Evolutionary conservation across 2,797 vertebrate genomes (phyloP).

Genomic region (Diplodus puntazzo): DNA sequence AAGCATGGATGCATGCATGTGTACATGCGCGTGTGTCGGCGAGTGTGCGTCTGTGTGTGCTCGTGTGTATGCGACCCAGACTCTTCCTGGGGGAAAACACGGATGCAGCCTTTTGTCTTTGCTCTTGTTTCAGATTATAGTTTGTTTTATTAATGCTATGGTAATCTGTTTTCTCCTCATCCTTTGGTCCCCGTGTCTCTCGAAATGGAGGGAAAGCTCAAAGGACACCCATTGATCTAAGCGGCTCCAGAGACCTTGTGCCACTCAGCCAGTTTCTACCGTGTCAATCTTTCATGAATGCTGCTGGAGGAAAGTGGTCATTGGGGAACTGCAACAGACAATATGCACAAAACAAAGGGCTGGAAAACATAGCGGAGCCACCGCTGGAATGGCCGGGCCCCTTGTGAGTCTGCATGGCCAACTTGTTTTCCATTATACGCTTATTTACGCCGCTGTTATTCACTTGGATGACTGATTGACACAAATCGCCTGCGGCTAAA

Average conservation of each 20-base stretch:
- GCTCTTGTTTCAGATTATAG: conserved; percentile 80
- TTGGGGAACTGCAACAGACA: conserved; percentile 67
- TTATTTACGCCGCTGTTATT: conserved; percentile 55
- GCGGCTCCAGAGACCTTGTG: conserved; percentile 70
- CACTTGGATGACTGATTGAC: conserved; percentile 50
- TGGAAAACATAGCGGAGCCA: conserved; percentile 39
- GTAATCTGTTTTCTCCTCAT: conserved; percentile 75
- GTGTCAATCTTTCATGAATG: conserved; percentile 79
- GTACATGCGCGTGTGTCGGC: conserved; percentile 23
- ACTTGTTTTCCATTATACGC: conserved; percentile 65
- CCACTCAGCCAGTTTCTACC: conserved; percentile 73
- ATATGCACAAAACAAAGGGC: conserved; percentile 66
- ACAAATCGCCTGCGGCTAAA: conserved; percentile 48
- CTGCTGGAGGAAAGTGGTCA: conserved; percentile 67
- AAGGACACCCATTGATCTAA: conserved; percentile 77
- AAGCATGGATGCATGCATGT: conserved; percentile 68
- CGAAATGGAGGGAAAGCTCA: conserved; percentile 64
- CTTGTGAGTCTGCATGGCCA: conserved; percentile 36
- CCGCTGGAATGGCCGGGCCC: conserved; percentile 25
- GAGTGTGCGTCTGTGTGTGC: conserved; percentile 12
- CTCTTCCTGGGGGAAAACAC: conserved; percentile 74
- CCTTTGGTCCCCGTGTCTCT: conserved; percentile 57
- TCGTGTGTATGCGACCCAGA: conserved; percentile 38
- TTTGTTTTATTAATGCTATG: conserved; percentile 84
- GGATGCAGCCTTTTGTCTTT: conserved; percentile 79